These are phyloP conservation scores for Spongia lamella DNA, from an alignment of 37 sponge, comb jelly and placozoan species.

Conservation along the genomic window DNA sequence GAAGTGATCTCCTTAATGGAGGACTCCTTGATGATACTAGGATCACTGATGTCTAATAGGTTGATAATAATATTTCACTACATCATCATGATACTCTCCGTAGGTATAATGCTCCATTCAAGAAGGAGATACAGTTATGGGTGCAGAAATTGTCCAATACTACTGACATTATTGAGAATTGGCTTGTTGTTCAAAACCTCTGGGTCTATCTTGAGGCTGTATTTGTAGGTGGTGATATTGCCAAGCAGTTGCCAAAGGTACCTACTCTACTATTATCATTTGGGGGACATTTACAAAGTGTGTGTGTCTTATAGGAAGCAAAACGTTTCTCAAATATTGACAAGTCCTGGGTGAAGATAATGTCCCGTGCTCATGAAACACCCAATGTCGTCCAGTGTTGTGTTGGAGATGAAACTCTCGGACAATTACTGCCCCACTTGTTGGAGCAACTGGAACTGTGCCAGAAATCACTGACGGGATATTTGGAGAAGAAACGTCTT, in stretches of 20 bases:
- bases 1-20: constrained; percentile 95
- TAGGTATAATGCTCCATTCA: constrained; percentile 99
- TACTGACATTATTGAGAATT: constrained; percentile 96
- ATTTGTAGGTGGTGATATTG: constrained; percentile 99
- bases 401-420: constrained; percentile 98
- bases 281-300: no score
- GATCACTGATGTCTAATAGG: constrained; percentile 99
- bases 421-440: constrained; percentile 97
- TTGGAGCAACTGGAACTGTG: constrained; percentile 99
- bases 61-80: background rate
- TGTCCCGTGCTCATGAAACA: constrained; percentile 95
- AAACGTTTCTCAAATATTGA: constrained; percentile 96
- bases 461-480: constrained; percentile 98
- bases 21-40: constrained; percentile 97
- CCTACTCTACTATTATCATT: background rate
- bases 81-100: no score
- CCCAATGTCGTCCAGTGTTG: constrained; percentile 95
- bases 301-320: constrained; percentile 76
- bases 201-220: constrained; percentile 99
- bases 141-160: constrained; percentile 94
- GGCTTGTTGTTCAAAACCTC: constrained; percentile 98
- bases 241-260: constrained; percentile 97
- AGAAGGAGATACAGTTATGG: constrained; percentile 95
- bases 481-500: constrained; percentile 98
- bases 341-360: constrained; percentile 99